Evolutionary conservation across 2,888 invertebrate species (phyloP).

Genomic region (Oscheius sp.): DNA sequence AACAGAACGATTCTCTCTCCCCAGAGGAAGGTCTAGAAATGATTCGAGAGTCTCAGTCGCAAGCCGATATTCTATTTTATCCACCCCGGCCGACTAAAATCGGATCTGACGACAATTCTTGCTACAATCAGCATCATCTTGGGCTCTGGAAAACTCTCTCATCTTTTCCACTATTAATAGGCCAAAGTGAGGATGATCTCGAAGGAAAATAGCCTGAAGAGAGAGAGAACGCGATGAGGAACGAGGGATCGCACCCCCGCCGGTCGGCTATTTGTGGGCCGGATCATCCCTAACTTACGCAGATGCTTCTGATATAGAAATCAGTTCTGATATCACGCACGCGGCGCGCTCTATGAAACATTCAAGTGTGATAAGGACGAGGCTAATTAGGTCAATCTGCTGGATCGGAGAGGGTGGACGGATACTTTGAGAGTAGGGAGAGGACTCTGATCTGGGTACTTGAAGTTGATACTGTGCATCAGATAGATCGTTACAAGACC

Average conservation of each 20-base stretch:
- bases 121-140: neutral
- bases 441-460: neutral
- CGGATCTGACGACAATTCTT: no score
- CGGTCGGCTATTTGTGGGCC: conserved; percentile 30
- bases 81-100: no score
- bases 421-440: neutral
- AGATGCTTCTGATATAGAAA: conserved; percentile 31
- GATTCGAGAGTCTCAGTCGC: no score
- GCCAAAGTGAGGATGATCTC: neutral
- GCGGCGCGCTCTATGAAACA: neutral
- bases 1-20: no score
- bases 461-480: no score
- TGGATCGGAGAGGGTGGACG: neutral
- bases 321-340: conserved; percentile 25
- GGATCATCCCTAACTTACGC: conserved; percentile 32
- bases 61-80: no score
- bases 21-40: no score
- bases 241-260: conserved; percentile 33
- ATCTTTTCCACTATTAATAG: conserved; percentile 1
- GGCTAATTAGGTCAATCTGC: neutral
- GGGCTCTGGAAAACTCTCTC: neutral
- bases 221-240: conserved; percentile 9
- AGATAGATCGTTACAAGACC: no score
- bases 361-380: neutral
- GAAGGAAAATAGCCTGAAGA: conserved; percentile 10